Conservation (phyloP, 2,888 invertebrate genomes). For the Caenorhabditis virilis region DNA sequence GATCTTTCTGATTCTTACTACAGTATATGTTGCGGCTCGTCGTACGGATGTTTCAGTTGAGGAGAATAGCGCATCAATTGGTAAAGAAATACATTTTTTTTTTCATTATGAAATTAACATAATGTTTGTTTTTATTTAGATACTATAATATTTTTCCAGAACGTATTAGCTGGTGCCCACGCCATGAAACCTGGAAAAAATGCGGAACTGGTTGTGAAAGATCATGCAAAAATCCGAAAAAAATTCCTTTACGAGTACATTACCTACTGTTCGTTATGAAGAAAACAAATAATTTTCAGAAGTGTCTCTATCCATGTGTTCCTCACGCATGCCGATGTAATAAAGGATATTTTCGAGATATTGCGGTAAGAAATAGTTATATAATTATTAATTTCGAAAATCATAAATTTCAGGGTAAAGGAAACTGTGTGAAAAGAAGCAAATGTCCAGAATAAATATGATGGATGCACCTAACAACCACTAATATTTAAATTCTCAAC, state of each 20-base stretch:
- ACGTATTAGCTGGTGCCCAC: constrained; percentile 8
- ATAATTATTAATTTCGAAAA: no score
- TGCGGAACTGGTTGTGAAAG: constrained; percentile 29
- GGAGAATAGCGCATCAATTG: no score
- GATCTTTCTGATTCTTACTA: no score
- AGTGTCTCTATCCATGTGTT: constrained; percentile 15
- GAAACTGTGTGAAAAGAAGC: neutral
- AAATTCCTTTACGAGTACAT: neutral
- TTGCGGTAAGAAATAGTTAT: constrained; percentile 1
- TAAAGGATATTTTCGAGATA: constrained; percentile 13
- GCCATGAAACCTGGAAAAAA: constrained; percentile 10
- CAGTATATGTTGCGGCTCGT: no score
- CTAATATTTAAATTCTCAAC: no score
- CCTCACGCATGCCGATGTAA: constrained; percentile 17
- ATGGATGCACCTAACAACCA: no score
- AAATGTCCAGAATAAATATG: neutral
- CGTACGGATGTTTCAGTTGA: no score
- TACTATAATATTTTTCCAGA: neutral
- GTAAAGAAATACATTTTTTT: no score
- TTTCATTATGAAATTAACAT: no score
- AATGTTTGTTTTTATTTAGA: neutral
- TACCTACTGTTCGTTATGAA: no score
- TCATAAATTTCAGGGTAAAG: neutral
- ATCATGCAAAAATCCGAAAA: constrained; percentile 18
- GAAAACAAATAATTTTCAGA: no score